A percentile compares a stretch with the other conserved stretches of the same genome.
These are phyloP conservation scores for Diplazon laetatorius DNA, from an alignment of 2,888 invertebrate species.

Conservation along the genomic window DNA sequence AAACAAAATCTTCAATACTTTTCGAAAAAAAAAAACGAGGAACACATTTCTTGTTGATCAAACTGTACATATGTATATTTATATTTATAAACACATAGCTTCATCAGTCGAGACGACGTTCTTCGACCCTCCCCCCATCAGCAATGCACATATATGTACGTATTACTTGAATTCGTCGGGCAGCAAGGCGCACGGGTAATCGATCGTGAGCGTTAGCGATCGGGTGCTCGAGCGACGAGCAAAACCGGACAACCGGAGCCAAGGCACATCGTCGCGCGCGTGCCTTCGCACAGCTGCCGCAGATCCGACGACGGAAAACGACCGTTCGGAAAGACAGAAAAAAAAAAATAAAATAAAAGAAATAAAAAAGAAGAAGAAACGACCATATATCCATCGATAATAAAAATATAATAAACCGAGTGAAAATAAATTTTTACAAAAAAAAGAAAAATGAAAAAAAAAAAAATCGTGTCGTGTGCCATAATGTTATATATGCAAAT, in stretches of 20 bases:
- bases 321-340: conserved; percentile 9
- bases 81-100: background rate
- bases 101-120: conserved; percentile 43
- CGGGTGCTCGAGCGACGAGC: conserved; percentile 44
- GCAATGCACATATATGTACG: conserved; percentile 12
- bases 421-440: too few relatives aligned
- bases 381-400: too few relatives aligned
- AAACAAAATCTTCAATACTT: too few relatives aligned
- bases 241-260: conserved; percentile 36
- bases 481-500: too few relatives aligned
- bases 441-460: conserved; percentile 39
- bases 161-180: conserved; percentile 53
- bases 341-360: conserved; percentile 40
- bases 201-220: conserved; percentile 56
- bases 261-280: conserved; percentile 50
- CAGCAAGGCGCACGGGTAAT: conserved; percentile 48
- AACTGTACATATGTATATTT: too few relatives aligned
- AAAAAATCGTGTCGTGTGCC: conserved; percentile 16
- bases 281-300: conserved; percentile 61
- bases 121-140: conserved; percentile 14
- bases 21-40: too few relatives aligned
- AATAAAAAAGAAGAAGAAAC: conserved; percentile 5
- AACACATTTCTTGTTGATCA: too few relatives aligned
- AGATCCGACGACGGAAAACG: conserved; percentile 52
- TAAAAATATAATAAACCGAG: too few relatives aligned